Base-by-base conservation (phyloP, 2,797 vertebrate genomes). In the Apodemus agrarius region DNA sequence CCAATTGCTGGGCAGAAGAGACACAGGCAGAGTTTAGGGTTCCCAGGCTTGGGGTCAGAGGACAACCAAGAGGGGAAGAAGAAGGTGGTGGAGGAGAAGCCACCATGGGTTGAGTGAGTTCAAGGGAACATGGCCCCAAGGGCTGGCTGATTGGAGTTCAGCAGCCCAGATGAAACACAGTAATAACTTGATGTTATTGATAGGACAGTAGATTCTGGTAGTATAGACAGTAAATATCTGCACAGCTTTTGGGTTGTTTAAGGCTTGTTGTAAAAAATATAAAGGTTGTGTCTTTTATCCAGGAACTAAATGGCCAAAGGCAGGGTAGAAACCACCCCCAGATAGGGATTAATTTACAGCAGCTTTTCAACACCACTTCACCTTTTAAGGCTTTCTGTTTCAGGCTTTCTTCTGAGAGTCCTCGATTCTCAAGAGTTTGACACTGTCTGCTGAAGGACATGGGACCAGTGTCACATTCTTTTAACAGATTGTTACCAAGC, bases 401-500 rank as follows among this genome's bases (percentile, higher is more conserved):
- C 9, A 76, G 59, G 10, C 67, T 93, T 93, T 91, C 49, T 22
- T 90, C n/a, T 67, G 46, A 61, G 89, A 80, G 24, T 57, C 67
- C 3, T 57, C 37, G 52, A 91, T 82, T 80, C n/a, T 78, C 72
- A 95, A 90, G 76, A 90, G 11, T 76, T 92, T 89, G 49, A 85
- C 16, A 17, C 90, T 85, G 52, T 9, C 21, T 13, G 3, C 34
- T 91, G 26, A 95, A 67, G 13, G 59, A 2, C 63, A 14, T n/a
- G 9, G 67, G n/a, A 67, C 12, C 17, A 5, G 1, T 52, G 76
- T 90, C 78, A 65, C 43, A 69, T 90, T 82, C 10, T 76, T 95
- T 92, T 90, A 96, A 72, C 34, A 79, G 24, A 65, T 78, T 80
- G 22, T n/a, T 93, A 89, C 49, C 81, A 94, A 87, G 74, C 80